Percentiles rank a stretch among this genome's conserved stretches.
These are phyloP conservation scores for Pseudococcus longispinus DNA, from an alignment of 2,888 invertebrate genomes.

Conservation along the genomic window DNA sequence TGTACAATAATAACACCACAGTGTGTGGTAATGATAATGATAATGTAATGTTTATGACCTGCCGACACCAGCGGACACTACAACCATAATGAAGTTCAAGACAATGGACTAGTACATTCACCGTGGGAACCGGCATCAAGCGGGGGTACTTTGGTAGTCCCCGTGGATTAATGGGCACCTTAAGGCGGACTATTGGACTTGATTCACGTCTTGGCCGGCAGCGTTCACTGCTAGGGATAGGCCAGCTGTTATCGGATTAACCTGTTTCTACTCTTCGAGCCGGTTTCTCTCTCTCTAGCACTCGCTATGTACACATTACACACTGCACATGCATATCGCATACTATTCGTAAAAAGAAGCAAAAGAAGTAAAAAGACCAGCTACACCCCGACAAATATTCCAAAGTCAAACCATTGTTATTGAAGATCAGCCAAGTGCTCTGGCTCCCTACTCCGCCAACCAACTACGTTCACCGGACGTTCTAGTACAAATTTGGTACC, in stretches of 20 bases:
- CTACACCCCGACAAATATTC: constrained; percentile 20
- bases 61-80: constrained; percentile 53
- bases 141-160: constrained; percentile 30
- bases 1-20: constrained; percentile 22
- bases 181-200: constrained; percentile 51
- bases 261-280: constrained; percentile 45
- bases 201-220: constrained; percentile 50
- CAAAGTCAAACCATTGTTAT: not conserved
- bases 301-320: not conserved
- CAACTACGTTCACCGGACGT: not conserved
- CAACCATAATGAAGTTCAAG: constrained; percentile 54
- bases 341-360: not conserved
- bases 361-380: constrained; percentile 4
- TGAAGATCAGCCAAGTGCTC: not conserved
- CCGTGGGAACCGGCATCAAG: constrained; percentile 48
- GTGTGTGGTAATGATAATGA: constrained; percentile 56
- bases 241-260: constrained; percentile 53
- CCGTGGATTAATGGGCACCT: constrained; percentile 51
- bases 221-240: constrained; percentile 39
- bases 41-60: constrained; percentile 53
- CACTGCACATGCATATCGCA: not conserved
- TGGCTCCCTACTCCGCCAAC: not conserved
- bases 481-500: not conserved
- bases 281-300: not conserved
- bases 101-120: constrained; percentile 50